Evolutionary conservation across 1,140 invertebrate species (phyloP), one percentile per base, ranked within the genome.

Genomic region (Berghia stephanieae): DNA sequence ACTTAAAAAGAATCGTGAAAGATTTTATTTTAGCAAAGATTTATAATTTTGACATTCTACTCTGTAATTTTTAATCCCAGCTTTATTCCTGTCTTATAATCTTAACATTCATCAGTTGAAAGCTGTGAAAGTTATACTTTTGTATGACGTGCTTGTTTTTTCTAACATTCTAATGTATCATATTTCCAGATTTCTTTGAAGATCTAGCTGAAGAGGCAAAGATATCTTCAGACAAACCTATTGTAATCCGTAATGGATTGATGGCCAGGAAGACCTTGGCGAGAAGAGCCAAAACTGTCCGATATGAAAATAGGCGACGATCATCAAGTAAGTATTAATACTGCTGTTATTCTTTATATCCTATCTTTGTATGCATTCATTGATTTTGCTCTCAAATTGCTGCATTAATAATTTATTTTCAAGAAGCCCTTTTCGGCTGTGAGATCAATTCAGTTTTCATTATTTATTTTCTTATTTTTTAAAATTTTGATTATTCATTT

Each of bases 231-330:
- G 86, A 89, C 77, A 87, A 88, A 70, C 86, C 88, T 21, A 80
- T 89, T n/a, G 86, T 90, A 34, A 85, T 90, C 77, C 88, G 88
- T 78, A 88, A 89, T 75, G 82, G 88, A 18, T 79, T 90, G 8
- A 86, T 88, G 79, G 89, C 89, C 21, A 80, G 87, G 10, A 89
- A 89, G 78, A 85, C 85, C 2, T 79, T 87, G 34, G 82, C 83
- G 10, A 67, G 86, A 42, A 57, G 85, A 57, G 87, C 86, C n/a
- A 85, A 87, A 79, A 88, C 84, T n/a, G 76, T 85, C 31, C 84
- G 84, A 75, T 85, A 86, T 72, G 83, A 88, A 57, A 83, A 78
- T 38, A 79, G 80, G 43, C 84, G 80, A 72, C 79, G 82, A 78
- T 86, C 86, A 2, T 83, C 77, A 77, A 86, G 86, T 87, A 83